Evolutionary conservation across 1,140 invertebrate species (phyloP).

Genomic region (Drosophila biarmipes): DNA sequence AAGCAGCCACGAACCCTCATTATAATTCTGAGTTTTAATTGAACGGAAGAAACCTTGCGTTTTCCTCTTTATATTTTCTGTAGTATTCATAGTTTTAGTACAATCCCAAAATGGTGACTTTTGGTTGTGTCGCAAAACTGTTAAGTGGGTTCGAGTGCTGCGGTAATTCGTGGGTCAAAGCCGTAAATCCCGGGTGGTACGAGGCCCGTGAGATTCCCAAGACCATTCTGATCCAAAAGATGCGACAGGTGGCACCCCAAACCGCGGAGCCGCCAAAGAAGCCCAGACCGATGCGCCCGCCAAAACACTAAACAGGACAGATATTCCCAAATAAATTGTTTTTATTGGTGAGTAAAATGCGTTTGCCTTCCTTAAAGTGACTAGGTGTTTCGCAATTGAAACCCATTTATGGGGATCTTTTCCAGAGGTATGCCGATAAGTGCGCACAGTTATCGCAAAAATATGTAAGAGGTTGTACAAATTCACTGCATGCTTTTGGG

Average conservation of each 20-base stretch:
- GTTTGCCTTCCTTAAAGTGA: no score
- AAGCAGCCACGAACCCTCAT: not conserved
- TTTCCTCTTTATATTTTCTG: not conserved
- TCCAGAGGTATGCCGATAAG: no score
- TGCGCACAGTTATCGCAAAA: no score
- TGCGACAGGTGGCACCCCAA: conserved; percentile 7
- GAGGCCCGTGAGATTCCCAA: conserved; percentile 40
- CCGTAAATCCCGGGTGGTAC: conserved; percentile 63
- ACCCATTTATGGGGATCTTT: no score
- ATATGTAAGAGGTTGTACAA: no score
- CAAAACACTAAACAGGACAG: not conserved
- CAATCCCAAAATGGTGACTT: conserved; percentile 24
- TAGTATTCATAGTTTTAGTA: not conserved
- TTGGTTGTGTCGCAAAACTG: conserved; percentile 57
- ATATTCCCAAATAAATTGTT: not conserved
- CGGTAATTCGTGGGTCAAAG: conserved; percentile 33
- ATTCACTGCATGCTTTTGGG: no score
- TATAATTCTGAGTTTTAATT: not conserved
- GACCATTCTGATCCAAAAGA: conserved; percentile 25
- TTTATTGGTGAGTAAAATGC: not conserved
- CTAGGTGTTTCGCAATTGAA: no score
- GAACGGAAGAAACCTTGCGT: not conserved
- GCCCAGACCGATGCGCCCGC: not conserved
- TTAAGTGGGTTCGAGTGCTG: conserved; percentile 12
- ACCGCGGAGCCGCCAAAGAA: not conserved